Evolutionary conservation across 2,888 invertebrate species (phyloP).

Genomic region (Tetragnatha montana): DNA sequence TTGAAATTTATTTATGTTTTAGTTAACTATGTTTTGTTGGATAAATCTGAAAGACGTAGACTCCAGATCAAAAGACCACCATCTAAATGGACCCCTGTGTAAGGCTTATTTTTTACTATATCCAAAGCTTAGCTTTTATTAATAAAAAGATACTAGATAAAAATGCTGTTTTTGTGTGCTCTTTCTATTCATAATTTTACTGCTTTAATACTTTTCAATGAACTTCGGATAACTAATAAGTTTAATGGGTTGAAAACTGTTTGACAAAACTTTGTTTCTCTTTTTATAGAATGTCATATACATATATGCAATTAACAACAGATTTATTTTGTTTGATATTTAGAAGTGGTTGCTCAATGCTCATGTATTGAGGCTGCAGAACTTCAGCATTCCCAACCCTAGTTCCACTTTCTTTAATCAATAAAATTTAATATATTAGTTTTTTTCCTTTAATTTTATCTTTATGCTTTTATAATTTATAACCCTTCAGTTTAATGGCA

Average conservation of each 20-base stretch:
- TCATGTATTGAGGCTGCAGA: too few species aligned
- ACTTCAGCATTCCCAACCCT: too few species aligned
- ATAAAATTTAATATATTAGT: too few species aligned
- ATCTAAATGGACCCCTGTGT: constrained; percentile 37
- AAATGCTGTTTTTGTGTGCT: neutral
- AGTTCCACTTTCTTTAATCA: too few species aligned
- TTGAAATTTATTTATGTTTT: neutral
- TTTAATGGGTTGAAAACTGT: neutral
- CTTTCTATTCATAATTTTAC: neutral
- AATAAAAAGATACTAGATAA: neutral
- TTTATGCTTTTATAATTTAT: too few species aligned
- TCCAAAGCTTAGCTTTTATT: neutral
- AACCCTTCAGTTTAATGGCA: too few species aligned
- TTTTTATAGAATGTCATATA: too few species aligned
- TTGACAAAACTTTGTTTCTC: neutral
- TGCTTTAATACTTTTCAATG: neutral
- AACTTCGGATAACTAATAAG: neutral
- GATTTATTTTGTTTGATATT: too few species aligned
- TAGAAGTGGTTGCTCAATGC: too few species aligned
- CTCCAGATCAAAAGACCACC: constrained; percentile 37
- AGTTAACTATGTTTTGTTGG: constrained; percentile 64
- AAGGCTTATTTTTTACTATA: constrained; percentile 1
- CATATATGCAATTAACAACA: too few species aligned
- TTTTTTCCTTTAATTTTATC: too few species aligned
- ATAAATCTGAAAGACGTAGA: constrained; percentile 48